Conservation (phyloP, 2,113 vertebrate species). For the Paraplagusia blochii region DNA sequence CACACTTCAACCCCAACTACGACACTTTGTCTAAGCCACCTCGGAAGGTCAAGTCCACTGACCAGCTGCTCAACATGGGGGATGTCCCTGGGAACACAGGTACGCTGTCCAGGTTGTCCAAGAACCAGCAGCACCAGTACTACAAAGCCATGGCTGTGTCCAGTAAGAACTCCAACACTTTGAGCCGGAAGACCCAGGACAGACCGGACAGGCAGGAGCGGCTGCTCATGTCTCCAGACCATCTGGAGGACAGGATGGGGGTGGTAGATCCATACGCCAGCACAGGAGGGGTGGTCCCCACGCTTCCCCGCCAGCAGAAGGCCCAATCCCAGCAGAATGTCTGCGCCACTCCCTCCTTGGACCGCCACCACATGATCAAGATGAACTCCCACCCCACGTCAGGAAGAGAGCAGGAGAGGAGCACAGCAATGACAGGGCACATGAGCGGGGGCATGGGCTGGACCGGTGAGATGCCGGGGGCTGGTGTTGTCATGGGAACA, state of each 20-base stretch:
- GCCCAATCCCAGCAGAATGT: constrained; percentile 86
- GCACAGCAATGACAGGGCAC: constrained; percentile 63
- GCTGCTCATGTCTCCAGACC: constrained; percentile 4
- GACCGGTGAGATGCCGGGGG: constrained; percentile 67
- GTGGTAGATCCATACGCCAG: constrained; percentile 68
- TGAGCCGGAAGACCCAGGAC: constrained; percentile 75
- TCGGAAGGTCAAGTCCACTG: constrained; percentile 86
- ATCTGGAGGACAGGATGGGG: constrained; percentile 40
- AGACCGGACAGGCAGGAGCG: constrained; percentile 49
- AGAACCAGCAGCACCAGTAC: constrained; percentile 82
- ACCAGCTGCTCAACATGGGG: constrained; percentile 80
- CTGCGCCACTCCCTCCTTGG: constrained; percentile 80
- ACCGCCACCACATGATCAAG: constrained; percentile 86
- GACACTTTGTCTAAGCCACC: constrained; percentile 80
- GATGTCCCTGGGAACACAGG: constrained; percentile 75
- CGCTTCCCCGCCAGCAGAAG: constrained; percentile 81
- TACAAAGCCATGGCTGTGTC: constrained; percentile 78
- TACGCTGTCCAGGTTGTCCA: constrained; percentile 74
- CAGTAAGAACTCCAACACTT: constrained; percentile 76
- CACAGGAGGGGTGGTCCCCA: constrained; percentile 69
- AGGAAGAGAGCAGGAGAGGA: constrained; percentile 77
- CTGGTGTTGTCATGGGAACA: constrained; percentile 79
- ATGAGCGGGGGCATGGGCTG: constrained; percentile 75
- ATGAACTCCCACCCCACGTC: constrained; percentile 86
- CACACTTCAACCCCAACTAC: constrained; percentile 76